These are phyloP conservation scores for Epinephelus moara DNA, from an alignment of 2,113 vertebrate genomes.

Conservation along the genomic window DNA sequence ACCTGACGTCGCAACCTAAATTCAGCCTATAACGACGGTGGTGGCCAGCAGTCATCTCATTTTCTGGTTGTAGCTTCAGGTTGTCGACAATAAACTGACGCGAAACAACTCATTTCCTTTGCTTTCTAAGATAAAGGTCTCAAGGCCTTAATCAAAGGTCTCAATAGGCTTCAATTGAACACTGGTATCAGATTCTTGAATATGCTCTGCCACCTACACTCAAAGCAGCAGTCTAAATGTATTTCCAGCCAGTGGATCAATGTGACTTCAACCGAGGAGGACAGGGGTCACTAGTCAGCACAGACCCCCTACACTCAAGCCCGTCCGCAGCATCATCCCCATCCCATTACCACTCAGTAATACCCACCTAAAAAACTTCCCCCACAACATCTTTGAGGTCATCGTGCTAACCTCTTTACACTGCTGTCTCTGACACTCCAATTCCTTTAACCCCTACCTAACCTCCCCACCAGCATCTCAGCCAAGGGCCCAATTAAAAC, in stretches of 20 bases:
- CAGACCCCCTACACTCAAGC: neutral
- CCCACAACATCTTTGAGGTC: conserved; percentile 41
- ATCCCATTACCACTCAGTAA: conserved; percentile 18
- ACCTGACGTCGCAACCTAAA: too few species aligned
- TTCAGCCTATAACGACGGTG: too few species aligned
- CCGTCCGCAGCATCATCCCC: neutral
- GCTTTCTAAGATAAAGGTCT: too few species aligned
- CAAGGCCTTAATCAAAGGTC: too few species aligned
- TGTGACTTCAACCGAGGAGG: conserved; percentile 20
- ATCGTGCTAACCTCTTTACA: conserved; percentile 24
- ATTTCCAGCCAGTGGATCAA: conserved; percentile 25
- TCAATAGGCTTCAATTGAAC: too few species aligned
- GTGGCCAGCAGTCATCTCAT: too few species aligned
- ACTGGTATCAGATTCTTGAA: too few species aligned
- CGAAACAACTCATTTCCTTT: too few species aligned
- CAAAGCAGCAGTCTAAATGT: too few species aligned
- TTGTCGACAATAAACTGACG: too few species aligned
- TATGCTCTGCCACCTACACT: too few species aligned
- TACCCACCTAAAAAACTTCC: neutral
- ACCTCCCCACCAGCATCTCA: neutral
- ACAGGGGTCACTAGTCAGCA: conserved; percentile 17
- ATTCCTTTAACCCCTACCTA: neutral
- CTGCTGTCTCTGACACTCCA: conserved; percentile 2
- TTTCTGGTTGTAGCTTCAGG: too few species aligned
- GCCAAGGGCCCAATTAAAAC: conserved; percentile 64